Evolutionary conservation across 2,888 invertebrate species (phyloP), one percentile per base, ranked within the genome.

Genomic region (Prenolepis imparis): DNA sequence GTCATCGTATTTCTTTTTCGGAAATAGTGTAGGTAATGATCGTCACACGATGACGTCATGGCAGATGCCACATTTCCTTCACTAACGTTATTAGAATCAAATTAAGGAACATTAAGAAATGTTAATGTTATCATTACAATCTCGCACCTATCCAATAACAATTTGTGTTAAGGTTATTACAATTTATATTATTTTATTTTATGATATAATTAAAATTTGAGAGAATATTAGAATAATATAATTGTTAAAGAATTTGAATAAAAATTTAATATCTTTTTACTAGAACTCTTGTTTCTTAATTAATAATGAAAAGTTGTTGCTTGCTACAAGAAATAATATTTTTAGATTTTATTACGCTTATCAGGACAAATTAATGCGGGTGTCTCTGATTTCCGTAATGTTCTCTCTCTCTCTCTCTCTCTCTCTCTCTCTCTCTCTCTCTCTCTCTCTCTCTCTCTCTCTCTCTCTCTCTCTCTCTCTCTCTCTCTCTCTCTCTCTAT

Each of bases 1-100:
- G 55, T 57, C 57, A 24, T 48, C 67, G 59, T 73, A 67, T 44
- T 48, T 75, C 64, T 63, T 80, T 61, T 74, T 24, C 28, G 82
- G 57, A 28, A 36, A 24, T 15, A n/a, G 44, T 48, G 61, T 82
- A 52, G 52, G n/a, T 52, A 82, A 61, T 41, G 70, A 74, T 66
- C 61, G 73, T 82, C 63, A 82, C 68, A 84, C n/a, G n/a, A n/a
- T 32, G 66, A 59, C 67, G 52, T 44, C 59, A 52, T 74, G 74
- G 73, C 68, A 57, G 48, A 64, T 21, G 82, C 52, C 82, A 67
- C 41, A 55, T 74, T 61, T 48, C 66, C 59, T 24, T 48, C 57
- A 21, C 21, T 5, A n/a, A 9, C 32, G 55, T 28, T 77, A 41
- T 73, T 77, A 77, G 12, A 12, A 77, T 36, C 39, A 66, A 52